Evolutionary conservation across 2,113 vertebrate genomes (phyloP), one percentile per base, ranked within the genome.

Genomic region (Leptobrachium ailaonicum): DNA sequence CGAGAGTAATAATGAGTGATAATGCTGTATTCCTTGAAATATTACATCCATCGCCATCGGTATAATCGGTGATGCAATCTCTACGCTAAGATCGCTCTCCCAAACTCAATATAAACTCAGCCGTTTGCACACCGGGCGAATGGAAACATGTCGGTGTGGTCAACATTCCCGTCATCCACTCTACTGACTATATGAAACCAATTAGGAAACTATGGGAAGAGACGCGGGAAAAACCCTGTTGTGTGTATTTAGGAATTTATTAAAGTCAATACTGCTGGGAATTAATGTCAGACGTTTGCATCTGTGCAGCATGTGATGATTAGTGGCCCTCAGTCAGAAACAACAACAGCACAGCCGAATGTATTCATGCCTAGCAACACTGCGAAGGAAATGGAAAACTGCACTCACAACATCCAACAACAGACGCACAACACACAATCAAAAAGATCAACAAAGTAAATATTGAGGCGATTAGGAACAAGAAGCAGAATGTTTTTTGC

Each of bases 201-300:
- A 41, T 41, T 4, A 13, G 60, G 11, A 2, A 4, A 6, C 10
- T 41, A 67, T 4, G 2, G 10, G 42, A n/a, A 60, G 53, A 79
- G 72, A 13, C n/a, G 10, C 66, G 58, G 56, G 77, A 66, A 64
- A 72, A 53, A 64, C 56, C 77, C 58, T 12, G 20, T 13, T 66
- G 20, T n/a, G 45, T 7, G 54, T 79, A 6, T 50, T 43, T 10
- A 56, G 2, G 9, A 41, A 41, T 42, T 58, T n/a, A 11, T 3
- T 32, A n/a, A 69, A 70, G 77, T 72, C 58, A 79, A 7, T 53
- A 12, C 20, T 79, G 69, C 58, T 12, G 2, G 60, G 69, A 79
- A 79, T 54, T 43, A 7, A n/a, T 45, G 76, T 60, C 53, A 70
- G 66, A 13, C 64, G 41, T 20, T 20, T 41, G 58, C 44, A 54